Base-by-base conservation (phyloP, 37 sponge, comb jelly and placozoan genomes). In the Cliona cf. orientalis region DNA sequence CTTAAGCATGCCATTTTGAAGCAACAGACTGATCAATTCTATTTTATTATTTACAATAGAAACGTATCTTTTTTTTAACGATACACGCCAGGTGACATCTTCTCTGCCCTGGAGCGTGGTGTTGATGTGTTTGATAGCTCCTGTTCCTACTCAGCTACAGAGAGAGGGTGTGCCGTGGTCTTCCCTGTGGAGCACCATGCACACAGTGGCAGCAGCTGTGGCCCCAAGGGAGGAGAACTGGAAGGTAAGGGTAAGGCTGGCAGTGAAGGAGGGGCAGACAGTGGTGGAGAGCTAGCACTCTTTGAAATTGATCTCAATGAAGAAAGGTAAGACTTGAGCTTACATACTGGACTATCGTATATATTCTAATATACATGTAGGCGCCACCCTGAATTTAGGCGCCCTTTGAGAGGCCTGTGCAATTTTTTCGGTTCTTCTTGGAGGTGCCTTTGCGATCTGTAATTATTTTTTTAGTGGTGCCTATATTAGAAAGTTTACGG, bases 41-140 rank as follows among this genome's bases (percentile, higher is more conserved):
- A n/a, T n/a, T n/a, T n/a, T n/a, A n/a, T n/a, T n/a, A n/a, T n/a
- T n/a, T n/a, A n/a, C n/a, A n/a, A n/a, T n/a, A n/a, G n/a, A n/a
- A n/a, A n/a, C n/a, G n/a, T n/a, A n/a, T n/a, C n/a, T n/a, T n/a
- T n/a, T n/a, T n/a, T n/a, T n/a, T n/a, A n/a, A n/a, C n/a, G n/a
- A n/a, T n/a, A n/a, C n/a, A n/a, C n/a, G n/a, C n/a, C n/a, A n/a
- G 93, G 17, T 7, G 90, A 88, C 25, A 74, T 92, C 22, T 81
- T 92, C 42, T 41, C 29, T 32, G 91, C 83, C 31, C 43, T 93
- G 39, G 94, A 93, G 73, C 31, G 77, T 77, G 94, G 94, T 23
- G 83, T 93, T 49, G 94, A 93, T 49, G 74, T 93, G 23, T 89
- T 93, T 57, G 94, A 93, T 80, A 61, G 81, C 1, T 76, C 79